Conservation (phyloP, 2,797 vertebrate species). For the Smutsia temminckii region DNA sequence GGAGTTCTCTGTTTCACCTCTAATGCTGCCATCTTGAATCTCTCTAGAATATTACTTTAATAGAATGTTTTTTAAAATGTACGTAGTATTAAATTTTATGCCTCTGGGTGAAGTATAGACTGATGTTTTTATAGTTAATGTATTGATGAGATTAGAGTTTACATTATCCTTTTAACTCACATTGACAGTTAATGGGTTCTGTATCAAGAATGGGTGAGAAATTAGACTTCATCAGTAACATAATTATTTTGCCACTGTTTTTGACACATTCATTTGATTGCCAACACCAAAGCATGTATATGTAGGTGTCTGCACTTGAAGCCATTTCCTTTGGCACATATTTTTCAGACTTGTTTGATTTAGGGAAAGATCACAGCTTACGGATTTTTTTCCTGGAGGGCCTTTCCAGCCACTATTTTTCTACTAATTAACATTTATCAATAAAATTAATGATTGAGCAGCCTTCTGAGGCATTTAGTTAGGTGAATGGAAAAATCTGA, state of each 20-base stretch:
- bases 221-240: background rate
- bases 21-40: too few species aligned
- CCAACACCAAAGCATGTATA: background rate
- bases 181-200: constrained; percentile 13
- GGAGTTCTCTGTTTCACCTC: too few species aligned
- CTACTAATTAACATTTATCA: constrained; percentile 33
- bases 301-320: background rate
- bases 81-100: background rate
- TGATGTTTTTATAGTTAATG: constrained; percentile 9
- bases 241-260: constrained; percentile 28
- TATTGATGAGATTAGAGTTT: constrained; percentile 24
- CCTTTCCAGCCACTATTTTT: background rate
- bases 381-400: background rate
- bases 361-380: background rate
- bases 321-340: background rate
- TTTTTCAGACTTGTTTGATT: constrained; percentile 25
- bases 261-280: background rate
- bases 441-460: background rate
- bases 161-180: background rate
- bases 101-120: background rate
- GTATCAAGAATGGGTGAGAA: background rate
- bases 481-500: constrained; percentile 38
- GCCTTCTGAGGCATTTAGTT: background rate
- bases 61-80: background rate
- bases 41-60: background rate